Conservation (phyloP, 2,888 invertebrate species). For the Noctua fimbriata region DNA sequence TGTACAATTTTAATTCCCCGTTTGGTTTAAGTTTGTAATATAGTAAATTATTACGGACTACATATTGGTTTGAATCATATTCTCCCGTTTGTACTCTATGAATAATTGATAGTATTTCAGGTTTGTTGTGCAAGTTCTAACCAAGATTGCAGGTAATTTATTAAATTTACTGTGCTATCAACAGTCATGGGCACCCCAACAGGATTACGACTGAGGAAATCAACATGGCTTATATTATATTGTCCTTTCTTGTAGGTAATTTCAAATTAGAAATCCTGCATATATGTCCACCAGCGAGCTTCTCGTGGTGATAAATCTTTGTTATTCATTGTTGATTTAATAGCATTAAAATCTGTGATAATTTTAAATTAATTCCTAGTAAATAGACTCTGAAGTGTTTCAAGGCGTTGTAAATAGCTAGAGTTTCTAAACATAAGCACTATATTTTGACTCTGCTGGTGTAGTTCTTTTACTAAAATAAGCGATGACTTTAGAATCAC, state of each 20-base stretch:
- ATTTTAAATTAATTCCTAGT: constrained; percentile 6
- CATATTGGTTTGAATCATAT: not conserved
- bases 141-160: constrained; percentile 1
- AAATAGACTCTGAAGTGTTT: constrained; percentile 4
- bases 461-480: constrained; percentile 54
- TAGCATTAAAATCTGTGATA: constrained; percentile 6
- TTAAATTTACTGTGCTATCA: constrained; percentile 5
- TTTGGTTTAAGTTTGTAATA: not conserved
- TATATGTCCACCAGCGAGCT: constrained; percentile 10
- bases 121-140: not conserved
- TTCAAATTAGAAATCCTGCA: constrained; percentile 7
- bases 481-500: constrained; percentile 64
- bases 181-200: constrained; percentile 1
- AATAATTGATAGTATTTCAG: not conserved
- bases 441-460: constrained; percentile 62
- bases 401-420: constrained; percentile 64
- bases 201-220: constrained; percentile 6
- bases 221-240: constrained; percentile 6
- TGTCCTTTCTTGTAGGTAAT: constrained; percentile 8
- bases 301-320: constrained; percentile 5
- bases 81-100: not conserved
- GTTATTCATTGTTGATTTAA: constrained; percentile 5
- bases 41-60: constrained; percentile 2
- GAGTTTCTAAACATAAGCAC: constrained; percentile 22
- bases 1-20: not conserved